Evolutionary conservation across 2,888 invertebrate genomes (phyloP).

Genomic region (Eristalis pertinax): DNA sequence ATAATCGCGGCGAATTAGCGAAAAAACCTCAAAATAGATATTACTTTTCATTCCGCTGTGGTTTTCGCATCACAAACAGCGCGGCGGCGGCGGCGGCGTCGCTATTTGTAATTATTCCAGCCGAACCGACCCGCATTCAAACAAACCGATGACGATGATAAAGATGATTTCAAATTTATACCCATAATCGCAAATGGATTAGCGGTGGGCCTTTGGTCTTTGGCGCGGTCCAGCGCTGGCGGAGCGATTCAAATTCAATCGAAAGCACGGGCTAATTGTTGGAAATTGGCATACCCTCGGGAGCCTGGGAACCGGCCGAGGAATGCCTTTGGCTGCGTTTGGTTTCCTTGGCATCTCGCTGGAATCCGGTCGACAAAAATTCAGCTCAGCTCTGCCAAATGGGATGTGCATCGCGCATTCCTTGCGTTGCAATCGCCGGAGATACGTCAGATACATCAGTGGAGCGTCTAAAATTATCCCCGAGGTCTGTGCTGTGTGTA

Average conservation of each 20-base stretch:
- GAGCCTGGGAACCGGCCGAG: slow-evolving; percentile 1
- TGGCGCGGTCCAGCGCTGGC: not conserved
- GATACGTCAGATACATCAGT: not conserved
- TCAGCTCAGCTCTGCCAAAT: not conserved
- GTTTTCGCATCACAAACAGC: not conserved
- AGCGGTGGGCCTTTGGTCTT: slow-evolving; percentile 54
- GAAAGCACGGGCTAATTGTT: slow-evolving; percentile 16
- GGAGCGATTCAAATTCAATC: slow-evolving; percentile 26
- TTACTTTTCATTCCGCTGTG: slow-evolving; percentile 34
- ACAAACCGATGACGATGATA: slow-evolving; percentile 18
- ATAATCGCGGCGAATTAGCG: slow-evolving; percentile 16
- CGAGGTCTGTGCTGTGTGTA: not conserved
- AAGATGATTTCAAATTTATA: slow-evolving; percentile 52
- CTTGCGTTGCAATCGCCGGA: not conserved
- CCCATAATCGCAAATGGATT: slow-evolving; percentile 58
- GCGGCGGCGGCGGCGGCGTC: not conserved
- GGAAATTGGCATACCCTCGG: not conserved
- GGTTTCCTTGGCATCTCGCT: not conserved
- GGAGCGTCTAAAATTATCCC: slow-evolving; percentile 41
- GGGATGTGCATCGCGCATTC: not conserved
- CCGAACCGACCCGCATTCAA: slow-evolving; percentile 20
- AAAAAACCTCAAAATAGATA: slow-evolving; percentile 43
- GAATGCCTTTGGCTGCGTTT: not conserved
- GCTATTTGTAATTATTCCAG: slow-evolving; percentile 25
- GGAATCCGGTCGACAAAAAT: slow-evolving; percentile 1